Evolutionary conservation across 2,797 vertebrate species (phyloP).

Genomic region (Anableps anableps): DNA sequence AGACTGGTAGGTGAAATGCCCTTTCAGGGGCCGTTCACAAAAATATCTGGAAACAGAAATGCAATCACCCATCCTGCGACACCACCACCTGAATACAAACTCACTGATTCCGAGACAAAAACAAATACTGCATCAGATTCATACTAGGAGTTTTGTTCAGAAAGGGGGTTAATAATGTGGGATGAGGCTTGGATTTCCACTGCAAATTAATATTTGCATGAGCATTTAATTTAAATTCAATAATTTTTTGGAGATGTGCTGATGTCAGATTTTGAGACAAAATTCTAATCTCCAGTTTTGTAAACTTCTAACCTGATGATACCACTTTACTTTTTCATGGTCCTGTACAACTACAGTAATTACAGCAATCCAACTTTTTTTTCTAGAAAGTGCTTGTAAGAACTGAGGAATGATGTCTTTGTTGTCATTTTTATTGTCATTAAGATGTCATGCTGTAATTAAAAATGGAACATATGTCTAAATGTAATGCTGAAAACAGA

Average conservation of each 20-base stretch:
- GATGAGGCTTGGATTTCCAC: background rate
- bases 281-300: background rate
- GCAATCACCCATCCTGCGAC: constrained; percentile 12
- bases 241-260: background rate
- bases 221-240: background rate
- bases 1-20: constrained; percentile 24
- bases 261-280: background rate
- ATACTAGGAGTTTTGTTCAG: background rate
- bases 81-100: no score
- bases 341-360: background rate
- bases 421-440: background rate
- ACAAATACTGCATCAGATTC: background rate
- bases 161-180: background rate
- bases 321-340: background rate
- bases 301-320: background rate
- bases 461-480: constrained; percentile 2
- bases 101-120: background rate
- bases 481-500: constrained; percentile 1
- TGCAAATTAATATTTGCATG: background rate
- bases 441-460: background rate
- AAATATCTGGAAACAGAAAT: constrained; percentile 17
- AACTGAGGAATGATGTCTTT: background rate
- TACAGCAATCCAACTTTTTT: background rate
- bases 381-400: background rate
- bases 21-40: constrained; percentile 32